These are phyloP conservation scores for Esperia sulphurella DNA, from an alignment of 2,888 invertebrate genomes.

Conservation along the genomic window DNA sequence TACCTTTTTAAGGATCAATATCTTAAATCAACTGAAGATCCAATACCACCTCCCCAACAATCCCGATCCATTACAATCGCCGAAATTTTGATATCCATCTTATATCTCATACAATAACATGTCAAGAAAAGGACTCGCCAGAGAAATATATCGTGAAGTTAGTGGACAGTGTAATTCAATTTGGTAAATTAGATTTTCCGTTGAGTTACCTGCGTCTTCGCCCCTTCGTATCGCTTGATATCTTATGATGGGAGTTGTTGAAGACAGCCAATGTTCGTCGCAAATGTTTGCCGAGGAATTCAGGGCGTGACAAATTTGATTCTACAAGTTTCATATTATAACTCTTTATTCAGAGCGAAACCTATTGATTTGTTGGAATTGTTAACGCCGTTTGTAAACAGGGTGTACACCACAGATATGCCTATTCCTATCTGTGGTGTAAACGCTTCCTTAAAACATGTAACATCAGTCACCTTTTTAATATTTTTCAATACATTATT, in stretches of 20 bases:
- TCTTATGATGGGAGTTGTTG: constrained; percentile 24
- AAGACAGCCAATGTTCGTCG: constrained; percentile 32
- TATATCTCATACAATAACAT: constrained; percentile 39
- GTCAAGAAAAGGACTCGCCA: constrained; percentile 22
- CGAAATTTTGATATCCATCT: constrained; percentile 14
- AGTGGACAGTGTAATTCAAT: constrained; percentile 73
- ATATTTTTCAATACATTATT: no score
- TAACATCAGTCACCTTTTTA: no score
- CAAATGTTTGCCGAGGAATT: constrained; percentile 24
- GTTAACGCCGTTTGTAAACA: no score
- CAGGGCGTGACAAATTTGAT: no score
- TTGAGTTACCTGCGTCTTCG: constrained; percentile 68
- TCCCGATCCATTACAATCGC: constrained; percentile 18
- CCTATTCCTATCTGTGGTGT: no score
- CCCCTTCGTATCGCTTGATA: constrained; percentile 33
- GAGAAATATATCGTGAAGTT: constrained; percentile 46
- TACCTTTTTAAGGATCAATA: not conserved
- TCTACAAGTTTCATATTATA: no score
- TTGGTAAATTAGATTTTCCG: constrained; percentile 73
- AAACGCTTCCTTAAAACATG: no score
- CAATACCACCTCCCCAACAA: not conserved
- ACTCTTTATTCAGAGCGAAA: no score
- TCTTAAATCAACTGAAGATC: not conserved
- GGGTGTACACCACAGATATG: no score
- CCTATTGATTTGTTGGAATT: no score